Conservation (phyloP, 2,797 vertebrate genomes). For the Cetoscarus ocellatus region DNA sequence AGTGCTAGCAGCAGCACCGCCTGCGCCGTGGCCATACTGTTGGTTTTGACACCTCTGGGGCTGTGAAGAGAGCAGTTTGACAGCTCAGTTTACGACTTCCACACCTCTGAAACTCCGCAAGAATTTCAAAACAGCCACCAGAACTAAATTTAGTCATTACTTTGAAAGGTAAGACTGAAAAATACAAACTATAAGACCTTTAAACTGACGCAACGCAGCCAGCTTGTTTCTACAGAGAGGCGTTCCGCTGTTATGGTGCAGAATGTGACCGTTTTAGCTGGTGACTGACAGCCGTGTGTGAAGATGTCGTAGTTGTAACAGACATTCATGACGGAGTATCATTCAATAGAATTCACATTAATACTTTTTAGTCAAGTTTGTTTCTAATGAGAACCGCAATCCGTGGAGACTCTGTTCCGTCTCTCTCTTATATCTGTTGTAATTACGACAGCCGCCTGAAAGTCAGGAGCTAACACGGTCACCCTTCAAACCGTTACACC, state of each 20-base stretch:
- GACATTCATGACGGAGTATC: too few relatives aligned
- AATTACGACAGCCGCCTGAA: too few relatives aligned
- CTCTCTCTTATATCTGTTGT: too few relatives aligned
- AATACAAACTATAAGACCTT: not conserved
- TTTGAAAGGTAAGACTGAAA: fast-evolving
- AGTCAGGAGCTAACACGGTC: too few relatives aligned
- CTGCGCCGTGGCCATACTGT: slow-evolving; percentile 90
- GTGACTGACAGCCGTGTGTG: too few relatives aligned
- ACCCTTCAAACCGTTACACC: too few relatives aligned
- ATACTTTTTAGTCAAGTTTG: not conserved
- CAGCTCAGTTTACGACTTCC: slow-evolving; percentile 12
- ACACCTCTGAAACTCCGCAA: not conserved
- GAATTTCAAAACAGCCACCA: not conserved
- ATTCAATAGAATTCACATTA: too few relatives aligned
- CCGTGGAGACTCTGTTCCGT: too few relatives aligned
- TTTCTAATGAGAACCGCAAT: too few relatives aligned
- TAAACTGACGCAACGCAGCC: not conserved
- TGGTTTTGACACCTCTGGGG: slow-evolving; percentile 42
- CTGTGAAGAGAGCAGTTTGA: slow-evolving; percentile 69
- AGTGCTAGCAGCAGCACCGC: slow-evolving; percentile 90
- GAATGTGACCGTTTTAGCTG: too few relatives aligned
- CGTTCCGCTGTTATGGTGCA: not conserved
- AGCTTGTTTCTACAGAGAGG: slow-evolving; percentile 1
- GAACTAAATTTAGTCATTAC: not conserved
- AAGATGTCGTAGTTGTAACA: too few relatives aligned